These are phyloP conservation scores for Zaprionus lachaisei DNA, from an alignment of 1,140 invertebrate genomes.

Conservation along the genomic window DNA sequence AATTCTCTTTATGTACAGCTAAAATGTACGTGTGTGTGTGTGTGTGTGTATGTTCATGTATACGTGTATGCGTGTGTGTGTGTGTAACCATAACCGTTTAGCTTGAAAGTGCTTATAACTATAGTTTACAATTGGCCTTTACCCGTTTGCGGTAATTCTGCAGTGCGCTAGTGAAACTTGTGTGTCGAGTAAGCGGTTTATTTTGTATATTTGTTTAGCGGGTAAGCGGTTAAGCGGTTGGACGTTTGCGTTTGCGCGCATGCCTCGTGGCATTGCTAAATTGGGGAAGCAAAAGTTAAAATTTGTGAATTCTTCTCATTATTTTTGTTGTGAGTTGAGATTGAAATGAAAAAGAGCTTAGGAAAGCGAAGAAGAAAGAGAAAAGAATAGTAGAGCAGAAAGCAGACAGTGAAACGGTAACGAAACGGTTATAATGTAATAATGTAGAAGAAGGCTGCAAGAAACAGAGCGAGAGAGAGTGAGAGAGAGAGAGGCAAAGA, in stretches of 20 bases:
- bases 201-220: slow-evolving; percentile 36
- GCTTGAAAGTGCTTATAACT: slow-evolving; percentile 21
- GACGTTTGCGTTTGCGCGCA: slow-evolving; percentile 62
- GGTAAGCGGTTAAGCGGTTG: slow-evolving; percentile 65
- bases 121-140: slow-evolving; percentile 50
- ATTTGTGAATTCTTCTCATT: slow-evolving; percentile 19
- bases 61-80: slow-evolving; percentile 18
- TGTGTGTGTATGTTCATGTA: slow-evolving; percentile 15
- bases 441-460: not conserved
- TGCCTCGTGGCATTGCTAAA: slow-evolving; percentile 74
- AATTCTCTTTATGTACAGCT: slow-evolving; percentile 64
- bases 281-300: slow-evolving; percentile 55
- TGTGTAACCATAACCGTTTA: slow-evolving; percentile 55
- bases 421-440: not conserved
- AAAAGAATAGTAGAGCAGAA: not conserved
- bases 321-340: not conserved
- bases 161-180: slow-evolving; percentile 37
- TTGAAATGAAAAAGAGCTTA: not conserved
- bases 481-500: not conserved
- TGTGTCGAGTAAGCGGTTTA: slow-evolving; percentile 39
- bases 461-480: not conserved
- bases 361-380: not conserved
- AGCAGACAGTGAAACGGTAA: not conserved
- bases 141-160: slow-evolving; percentile 45
- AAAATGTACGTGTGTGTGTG: slow-evolving; percentile 11